Evolutionary conservation across 2,797 vertebrate species (phyloP).

Genomic region (Centroberyx gerrardi): DNA sequence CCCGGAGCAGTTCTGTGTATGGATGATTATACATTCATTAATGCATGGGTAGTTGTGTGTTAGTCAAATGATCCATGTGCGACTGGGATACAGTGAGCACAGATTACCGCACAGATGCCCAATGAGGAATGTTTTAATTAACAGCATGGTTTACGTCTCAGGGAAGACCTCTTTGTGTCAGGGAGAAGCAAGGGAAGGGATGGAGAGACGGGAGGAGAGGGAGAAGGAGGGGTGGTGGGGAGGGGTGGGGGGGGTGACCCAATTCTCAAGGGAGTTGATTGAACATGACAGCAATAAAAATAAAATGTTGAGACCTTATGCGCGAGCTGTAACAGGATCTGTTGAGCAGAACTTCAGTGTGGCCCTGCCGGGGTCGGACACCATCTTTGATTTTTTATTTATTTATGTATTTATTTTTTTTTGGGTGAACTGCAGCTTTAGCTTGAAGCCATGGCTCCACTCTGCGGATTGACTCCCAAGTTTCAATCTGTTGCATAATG

Average conservation of each 20-base stretch:
- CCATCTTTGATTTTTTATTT: constrained; percentile 36
- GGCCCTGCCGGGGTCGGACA: constrained; percentile 53
- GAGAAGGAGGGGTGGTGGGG: constrained; percentile 22
- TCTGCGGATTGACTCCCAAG: constrained; percentile 49
- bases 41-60: constrained; percentile 85
- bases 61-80: constrained; percentile 84
- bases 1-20: constrained; percentile 73
- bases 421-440: constrained; percentile 21
- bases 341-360: constrained; percentile 55
- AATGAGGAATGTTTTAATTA: constrained; percentile 83
- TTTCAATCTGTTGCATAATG: constrained; percentile 76
- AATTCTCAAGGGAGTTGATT: constrained; percentile 67
- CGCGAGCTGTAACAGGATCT: constrained; percentile 57
- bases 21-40: constrained; percentile 87
- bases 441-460: constrained; percentile 12
- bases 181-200: constrained; percentile 21
- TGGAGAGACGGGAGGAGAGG: constrained; percentile 32
- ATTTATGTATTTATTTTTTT: constrained; percentile 18
- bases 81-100: constrained; percentile 63
- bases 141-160: constrained; percentile 73
- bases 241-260: constrained; percentile 53
- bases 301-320: constrained; percentile 62
- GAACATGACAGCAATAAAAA: constrained; percentile 75
- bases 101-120: constrained; percentile 79
- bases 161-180: constrained; percentile 63